Percentiles rank a stretch among this genome's conserved stretches.
These are phyloP conservation scores for Rhodinocichla rosea DNA, from an alignment of 2,113 vertebrate genomes.

Conservation along the genomic window DNA sequence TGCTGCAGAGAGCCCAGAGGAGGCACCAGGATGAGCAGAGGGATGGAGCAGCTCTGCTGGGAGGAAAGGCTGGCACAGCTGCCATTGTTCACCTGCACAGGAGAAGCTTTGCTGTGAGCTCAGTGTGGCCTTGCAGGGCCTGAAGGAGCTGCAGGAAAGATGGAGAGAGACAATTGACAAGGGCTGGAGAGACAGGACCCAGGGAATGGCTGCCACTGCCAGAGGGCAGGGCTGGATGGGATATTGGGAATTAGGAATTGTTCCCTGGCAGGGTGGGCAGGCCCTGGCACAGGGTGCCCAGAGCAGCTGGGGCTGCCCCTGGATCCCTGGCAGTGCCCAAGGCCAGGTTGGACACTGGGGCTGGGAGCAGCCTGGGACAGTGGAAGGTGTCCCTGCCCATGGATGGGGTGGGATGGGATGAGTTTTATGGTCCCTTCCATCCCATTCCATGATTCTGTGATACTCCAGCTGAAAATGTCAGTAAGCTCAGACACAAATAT, in stretches of 20 bases:
- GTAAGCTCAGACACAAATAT: background rate
- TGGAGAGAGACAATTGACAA: background rate
- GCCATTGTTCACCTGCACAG: too few species aligned
- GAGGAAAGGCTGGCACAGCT: background rate
- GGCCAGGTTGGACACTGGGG: background rate
- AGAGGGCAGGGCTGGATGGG: background rate
- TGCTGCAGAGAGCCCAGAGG: background rate
- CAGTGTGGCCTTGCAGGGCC: background rate
- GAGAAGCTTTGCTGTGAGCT: too few species aligned
- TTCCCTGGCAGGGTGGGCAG: background rate
- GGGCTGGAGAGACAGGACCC: background rate
- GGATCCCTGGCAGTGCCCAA: background rate
- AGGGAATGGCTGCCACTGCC: background rate
- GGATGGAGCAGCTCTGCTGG: background rate
- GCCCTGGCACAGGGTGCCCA: background rate
- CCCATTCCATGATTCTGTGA: background rate
- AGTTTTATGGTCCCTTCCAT: fast-evolving
- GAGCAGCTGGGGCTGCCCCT: background rate
- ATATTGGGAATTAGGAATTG: background rate
- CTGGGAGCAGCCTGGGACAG: background rate
- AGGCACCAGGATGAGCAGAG: background rate
- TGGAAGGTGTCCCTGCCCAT: background rate
- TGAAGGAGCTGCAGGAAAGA: background rate
- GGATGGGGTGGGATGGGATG: fast-evolving
- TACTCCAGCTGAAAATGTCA: background rate